Base-by-base conservation (phyloP, 2,797 vertebrate species). In the Thripadectes ignobilis region DNA sequence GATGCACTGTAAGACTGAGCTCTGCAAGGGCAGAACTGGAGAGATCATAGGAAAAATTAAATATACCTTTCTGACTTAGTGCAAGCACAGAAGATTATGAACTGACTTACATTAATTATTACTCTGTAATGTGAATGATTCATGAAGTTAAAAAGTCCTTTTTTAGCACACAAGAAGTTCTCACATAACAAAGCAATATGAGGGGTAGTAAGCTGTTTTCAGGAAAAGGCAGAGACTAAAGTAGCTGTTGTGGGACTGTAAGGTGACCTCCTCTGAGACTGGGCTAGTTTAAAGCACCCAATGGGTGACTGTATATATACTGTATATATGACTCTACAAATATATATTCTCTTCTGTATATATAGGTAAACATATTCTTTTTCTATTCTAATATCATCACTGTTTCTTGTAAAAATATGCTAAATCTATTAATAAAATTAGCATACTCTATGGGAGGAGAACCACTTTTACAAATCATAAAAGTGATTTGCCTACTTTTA, bases 91-190 rank as follows among this genome's bases (percentile, higher is more conserved):
- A 72, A 93, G 84, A 95, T 85, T 96, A 89, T 78, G 24, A 91
- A 88, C 65, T 58, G 81, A 67, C 29, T 89, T 89, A 81, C 76
- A 88, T 84, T 72, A 96, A 95, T 95, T 94, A 93, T 94, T 93
- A 36, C 30, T 69, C 82, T 43, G 43, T n/a, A 52, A 91, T 7
- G 39, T 96, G 88, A 97, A 97, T 94, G 78, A 97, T 96, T 96
- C 89, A 94, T 95, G 74, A 77, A 94, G 87, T 92, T 59, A 85
- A 94, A 96, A 96, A 80, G 66, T 89, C 80, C 61, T 55, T 94
- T 87, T 82, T 95, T 93, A 94, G 62, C 34, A 45, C 32, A 80
- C 30, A 89, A 58, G 87, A 91, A 85, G 68, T 88, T 69, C n/a
- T 86, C 48, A 32, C 24, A 48, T 45, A 66, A 67, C 21, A 45